phyloP scores from a whole-genome alignment of 2,113 vertebrate genomes.

The Seriola aureovittata region DNA sequence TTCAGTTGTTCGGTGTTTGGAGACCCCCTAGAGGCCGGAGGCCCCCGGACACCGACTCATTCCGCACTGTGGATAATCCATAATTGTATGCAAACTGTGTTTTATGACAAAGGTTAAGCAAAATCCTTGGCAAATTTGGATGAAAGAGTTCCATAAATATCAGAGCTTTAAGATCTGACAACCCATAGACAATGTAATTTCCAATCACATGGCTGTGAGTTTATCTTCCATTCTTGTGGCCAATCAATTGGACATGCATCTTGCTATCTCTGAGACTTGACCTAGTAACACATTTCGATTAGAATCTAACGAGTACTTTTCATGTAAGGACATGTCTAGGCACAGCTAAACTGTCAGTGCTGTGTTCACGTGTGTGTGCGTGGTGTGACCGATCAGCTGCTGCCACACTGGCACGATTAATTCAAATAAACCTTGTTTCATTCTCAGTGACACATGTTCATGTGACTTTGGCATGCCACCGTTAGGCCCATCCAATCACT shows the following conservation, averaged over 20 bases:
- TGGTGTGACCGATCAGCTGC: conserved; percentile 19
- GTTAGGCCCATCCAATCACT: conserved; percentile 16
- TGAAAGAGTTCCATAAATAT: background rate
- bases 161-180: conserved; percentile 16
- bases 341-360: background rate
- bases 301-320: conserved; percentile 21
- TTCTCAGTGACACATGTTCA: conserved; percentile 36
- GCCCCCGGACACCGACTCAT: too few relatives aligned
- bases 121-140: background rate
- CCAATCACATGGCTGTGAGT: conserved; percentile 6
- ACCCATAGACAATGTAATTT: conserved; percentile 13
- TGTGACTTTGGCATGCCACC: background rate
- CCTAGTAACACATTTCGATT: conserved; percentile 62
- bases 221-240: conserved; percentile 36
- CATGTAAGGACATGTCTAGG: conserved; percentile 32
- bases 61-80: too few relatives aligned
- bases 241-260: conserved; percentile 51
- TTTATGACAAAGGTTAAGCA: conserved; percentile 6
- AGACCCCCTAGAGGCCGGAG: too few relatives aligned
- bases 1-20: too few relatives aligned
- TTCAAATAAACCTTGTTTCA: conserved; percentile 36
- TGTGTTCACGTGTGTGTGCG: background rate
- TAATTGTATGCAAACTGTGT: background rate
- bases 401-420: background rate
- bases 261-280: conserved; percentile 36